Percentiles rank a stretch among this genome's conserved stretches.
phyloP scores from a whole-genome alignment of 2,113 vertebrate genomes.

The Vulpes ferrilata region DNA sequence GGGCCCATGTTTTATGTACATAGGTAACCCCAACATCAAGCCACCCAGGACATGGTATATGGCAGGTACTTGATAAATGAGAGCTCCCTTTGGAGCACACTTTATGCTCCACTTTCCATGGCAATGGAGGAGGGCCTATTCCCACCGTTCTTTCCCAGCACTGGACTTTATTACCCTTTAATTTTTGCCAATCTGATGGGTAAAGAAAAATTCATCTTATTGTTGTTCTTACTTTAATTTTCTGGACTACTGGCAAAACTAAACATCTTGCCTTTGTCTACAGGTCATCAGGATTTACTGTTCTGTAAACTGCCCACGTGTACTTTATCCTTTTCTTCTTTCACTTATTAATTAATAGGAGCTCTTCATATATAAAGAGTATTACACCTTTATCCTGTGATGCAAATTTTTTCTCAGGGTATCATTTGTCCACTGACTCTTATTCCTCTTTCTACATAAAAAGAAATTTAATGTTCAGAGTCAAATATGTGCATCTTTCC shows the following conservation, averaged over 20 bases:
- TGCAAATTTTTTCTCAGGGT: not conserved
- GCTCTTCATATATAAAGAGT: not conserved
- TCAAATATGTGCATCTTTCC: not conserved
- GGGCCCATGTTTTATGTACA: not conserved
- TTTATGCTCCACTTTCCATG: not conserved
- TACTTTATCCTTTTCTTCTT: not conserved
- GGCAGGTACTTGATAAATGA: not conserved
- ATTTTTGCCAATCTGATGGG: not conserved
- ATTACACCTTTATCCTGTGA: not conserved
- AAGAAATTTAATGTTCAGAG: not conserved
- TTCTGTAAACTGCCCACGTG: not conserved
- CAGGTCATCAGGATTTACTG: not conserved
- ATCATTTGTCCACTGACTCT: not conserved
- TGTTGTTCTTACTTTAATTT: not conserved
- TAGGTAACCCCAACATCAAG: not conserved
- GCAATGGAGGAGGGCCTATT: not conserved
- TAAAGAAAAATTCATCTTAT: not conserved
- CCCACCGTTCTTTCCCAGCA: not conserved
- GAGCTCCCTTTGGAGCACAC: not conserved
- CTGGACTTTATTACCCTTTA: not conserved
- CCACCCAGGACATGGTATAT: accelerated
- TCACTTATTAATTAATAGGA: not conserved
- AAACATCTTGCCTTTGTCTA: not conserved
- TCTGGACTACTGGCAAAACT: not conserved
- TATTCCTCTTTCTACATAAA: not conserved